Base-by-base conservation (phyloP, 2,888 invertebrate genomes). In the Lepidocyrtoides sp. region DNA sequence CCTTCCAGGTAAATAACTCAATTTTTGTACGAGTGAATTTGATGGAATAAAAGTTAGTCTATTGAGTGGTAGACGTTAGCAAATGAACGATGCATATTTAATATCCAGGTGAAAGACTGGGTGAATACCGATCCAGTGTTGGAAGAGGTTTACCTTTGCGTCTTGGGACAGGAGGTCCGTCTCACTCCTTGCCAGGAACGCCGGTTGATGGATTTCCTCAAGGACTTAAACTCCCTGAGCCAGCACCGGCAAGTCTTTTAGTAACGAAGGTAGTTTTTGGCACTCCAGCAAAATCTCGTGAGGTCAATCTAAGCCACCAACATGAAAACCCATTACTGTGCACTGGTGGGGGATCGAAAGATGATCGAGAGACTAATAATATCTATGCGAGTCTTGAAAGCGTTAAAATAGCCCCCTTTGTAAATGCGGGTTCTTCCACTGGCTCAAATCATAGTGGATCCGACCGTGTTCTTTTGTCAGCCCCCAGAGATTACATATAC, bases 231-330 rank as follows among this genome's bases (percentile, higher is more conserved):
- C 94, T 94, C 87, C 94, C 94, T 23, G 94, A 94, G 77, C 94
- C 94, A 51, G 94, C 94, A 41, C 94, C 94, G 23, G 94, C 94
- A 26, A 94, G 94, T 93, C 92, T 94, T 57, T 84, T 94, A 91
- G 94, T 94, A 86, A 94, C 94, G 77, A 94, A 94, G 92, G 94
- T 94, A 84, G 94, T 94, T 81, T 94, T 94, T 91, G 94, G 94
- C 63, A 94, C 94, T 77, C 94, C 94, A 51, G 94, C 94, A 48
- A 94, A 94, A 63, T 94, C 94, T 91, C 93, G 94, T 57, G 93
- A 94, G 92, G 94, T 94, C 89, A 94, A 94, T 91, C 91, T 93
- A 48, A 94, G 92, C 92, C 94, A 94, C 91, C 94, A 94, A 89
- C 93, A 93, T 88, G 94, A 94, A 83, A 94, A 93, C 82, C 93